These are phyloP conservation scores for Darevskia nairensis DNA, from an alignment of 2,797 vertebrate genomes.

Conservation along the genomic window DNA sequence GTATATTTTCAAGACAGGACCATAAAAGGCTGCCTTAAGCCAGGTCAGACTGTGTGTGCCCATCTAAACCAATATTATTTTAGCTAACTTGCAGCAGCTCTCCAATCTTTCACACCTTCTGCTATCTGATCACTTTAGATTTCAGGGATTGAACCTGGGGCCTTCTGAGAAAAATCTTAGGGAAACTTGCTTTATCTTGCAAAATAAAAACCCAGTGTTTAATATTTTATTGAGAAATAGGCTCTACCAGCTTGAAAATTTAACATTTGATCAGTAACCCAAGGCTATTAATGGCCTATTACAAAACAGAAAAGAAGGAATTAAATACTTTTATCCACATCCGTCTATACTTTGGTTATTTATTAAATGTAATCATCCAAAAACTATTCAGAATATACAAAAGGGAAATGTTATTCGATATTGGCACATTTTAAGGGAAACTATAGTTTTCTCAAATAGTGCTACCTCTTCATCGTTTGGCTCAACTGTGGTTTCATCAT, in stretches of 20 bases:
- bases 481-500: conserved; percentile 94
- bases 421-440: background rate
- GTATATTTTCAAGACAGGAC: background rate
- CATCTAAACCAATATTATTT: background rate
- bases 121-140: background rate
- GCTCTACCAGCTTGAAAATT: background rate
- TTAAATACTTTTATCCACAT: background rate
- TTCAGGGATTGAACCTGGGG: background rate
- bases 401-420: background rate
- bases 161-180: background rate
- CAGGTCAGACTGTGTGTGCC: background rate
- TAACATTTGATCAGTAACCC: background rate
- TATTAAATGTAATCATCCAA: background rate
- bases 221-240: background rate
- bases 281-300: background rate
- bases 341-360: background rate
- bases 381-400: background rate
- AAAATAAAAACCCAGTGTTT: background rate
- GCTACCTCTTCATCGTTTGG: conserved; percentile 95
- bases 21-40: background rate
- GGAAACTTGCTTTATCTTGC: background rate
- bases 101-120: background rate
- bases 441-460: conserved; percentile 2
- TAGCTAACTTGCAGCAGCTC: background rate
- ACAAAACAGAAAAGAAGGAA: background rate